Evolutionary conservation across 2,888 invertebrate genomes (phyloP), one percentile per base, ranked within the genome.

Genomic region (Hemicrepidius hirtus): DNA sequence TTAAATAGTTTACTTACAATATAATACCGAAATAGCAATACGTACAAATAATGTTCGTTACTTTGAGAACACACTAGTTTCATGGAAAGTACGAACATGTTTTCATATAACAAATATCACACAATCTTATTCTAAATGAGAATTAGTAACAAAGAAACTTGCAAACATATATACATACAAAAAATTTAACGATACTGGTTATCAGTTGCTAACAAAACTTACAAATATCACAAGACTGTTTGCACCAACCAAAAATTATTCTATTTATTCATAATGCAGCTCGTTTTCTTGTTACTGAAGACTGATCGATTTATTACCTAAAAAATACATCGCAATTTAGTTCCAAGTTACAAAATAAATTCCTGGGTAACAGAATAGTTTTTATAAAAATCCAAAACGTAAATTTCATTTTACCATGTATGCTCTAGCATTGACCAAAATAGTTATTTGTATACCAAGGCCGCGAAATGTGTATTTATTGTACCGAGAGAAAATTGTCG

Each of bases 1-100:
- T 69, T 55, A 71, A 68, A 71, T 71, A 66, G 50, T 55, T 68
- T 21, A 53, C 37, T 55, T 50, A 35, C 21, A 44, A 64, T 65
- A 74, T 76, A 75, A 76, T 76, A 76, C 76, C 76, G 66, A 67
- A 73, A 57, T 71, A 71, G 65, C 63, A 74, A 75, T 75, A 76
- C 76, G 67, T 66, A 71, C 28, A 68, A 71, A 63, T 57, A 71
- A 71, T 37, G 64, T 59, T 50, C 68, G 62, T 63, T 73, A 71
- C 49, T 62, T 55, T 55, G 67, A 67, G 55, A 62, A 50, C 32
- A 62, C 63, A 32, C 44, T 63, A 21, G 21, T 35, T 59, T 65
- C 59, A 60, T 24, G 37, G 18, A 40, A 71, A 50, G 21, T 53
- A 65, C 66, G 71, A 72, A 72, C 37, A 72, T 65, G 37, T 65